Base-by-base conservation (phyloP, 1,140 invertebrate species). In the Trinorchestia longiramus region DNA sequence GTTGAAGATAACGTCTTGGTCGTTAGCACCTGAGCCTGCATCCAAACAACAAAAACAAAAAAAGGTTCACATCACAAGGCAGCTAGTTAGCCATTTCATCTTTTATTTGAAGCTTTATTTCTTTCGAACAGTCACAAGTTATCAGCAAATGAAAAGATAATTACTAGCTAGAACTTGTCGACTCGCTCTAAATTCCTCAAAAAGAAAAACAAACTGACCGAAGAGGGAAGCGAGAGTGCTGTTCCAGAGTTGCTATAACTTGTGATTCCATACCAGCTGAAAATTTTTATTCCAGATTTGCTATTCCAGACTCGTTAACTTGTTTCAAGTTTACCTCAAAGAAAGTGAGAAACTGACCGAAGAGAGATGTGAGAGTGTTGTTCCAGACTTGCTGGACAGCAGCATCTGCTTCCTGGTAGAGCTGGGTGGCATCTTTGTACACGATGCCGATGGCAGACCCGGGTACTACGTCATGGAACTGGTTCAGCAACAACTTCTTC, bases 381-480 rank as follows among this genome's bases (percentile, higher is more conserved):
- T 95, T 96, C 96, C 57, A 96, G 95, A 96, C 96, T 57, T 95
- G 95, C 57, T 45, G 91, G 57, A 57, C 96, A 57, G 94, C 95
- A 87, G 94, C 96, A 96, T 97, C 95, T 44, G 95, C 96, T 94
- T 97, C 97, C 41, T 96, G 91, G 96, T 97, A 97, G 45, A 97
- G 96, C 8, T 96, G 90, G 28, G 96, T 62, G 28, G 97, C 97
- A 97, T 98, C 97, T 95, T 97, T 96, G 95, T 97, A 96, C 6
- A 97, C 97, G 96, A 97, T 96, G 53, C 97, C 97, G 96, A 98
- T 98, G 53, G 97, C 98, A 23, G 97, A 97, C 0, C 98, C 98
- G 42, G 98, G 98, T 43, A 98, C 97, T 15, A 98, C 98, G 97
- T 98, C 98, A 97, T 98, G 98, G 96, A 98, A 98, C 97, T 98